Conservation (phyloP, 2,888 invertebrate genomes). For the Andrena praecox region DNA sequence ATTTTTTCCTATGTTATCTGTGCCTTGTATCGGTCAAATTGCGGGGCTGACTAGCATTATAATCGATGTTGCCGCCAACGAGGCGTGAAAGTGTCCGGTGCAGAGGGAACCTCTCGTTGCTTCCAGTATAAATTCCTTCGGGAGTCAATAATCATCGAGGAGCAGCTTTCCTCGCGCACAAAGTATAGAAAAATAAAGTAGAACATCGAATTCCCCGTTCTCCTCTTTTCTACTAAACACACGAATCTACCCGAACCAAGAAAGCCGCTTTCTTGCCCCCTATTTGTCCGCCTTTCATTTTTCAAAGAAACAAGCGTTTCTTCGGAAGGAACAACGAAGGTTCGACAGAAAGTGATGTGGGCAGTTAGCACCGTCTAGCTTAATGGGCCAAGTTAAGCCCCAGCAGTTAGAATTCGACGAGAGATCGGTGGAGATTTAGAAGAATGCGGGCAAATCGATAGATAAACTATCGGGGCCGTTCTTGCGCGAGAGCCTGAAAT, state of each 20-base stretch:
- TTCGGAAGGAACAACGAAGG: not conserved
- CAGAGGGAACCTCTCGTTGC: slow-evolving; percentile 15
- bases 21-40: slow-evolving; percentile 39
- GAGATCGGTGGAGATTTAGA: slow-evolving; percentile 60
- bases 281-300: not conserved
- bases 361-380: slow-evolving; percentile 60
- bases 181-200: not conserved
- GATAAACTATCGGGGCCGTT: slow-evolving; percentile 33
- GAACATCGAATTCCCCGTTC: too few species aligned
- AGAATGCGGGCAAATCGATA: slow-evolving; percentile 71
- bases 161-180: not conserved
- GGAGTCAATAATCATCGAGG: not conserved
- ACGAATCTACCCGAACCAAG: not conserved
- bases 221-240: too few species aligned
- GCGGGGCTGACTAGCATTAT: slow-evolving; percentile 15
- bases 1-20: slow-evolving; percentile 1
- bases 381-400: slow-evolving; percentile 69
- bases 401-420: slow-evolving; percentile 43
- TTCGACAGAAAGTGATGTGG: slow-evolving; percentile 41
- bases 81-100: slow-evolving; percentile 44
- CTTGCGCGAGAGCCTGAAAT: slow-evolving; percentile 42
- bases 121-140: slow-evolving; percentile 11
- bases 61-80: slow-evolving; percentile 43
- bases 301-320: not conserved
- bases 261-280: not conserved